Percentiles rank a stretch among this genome's conserved stretches.
Conservation (phyloP, 2,888 invertebrate species). For the Cantharis rustica region DNA sequence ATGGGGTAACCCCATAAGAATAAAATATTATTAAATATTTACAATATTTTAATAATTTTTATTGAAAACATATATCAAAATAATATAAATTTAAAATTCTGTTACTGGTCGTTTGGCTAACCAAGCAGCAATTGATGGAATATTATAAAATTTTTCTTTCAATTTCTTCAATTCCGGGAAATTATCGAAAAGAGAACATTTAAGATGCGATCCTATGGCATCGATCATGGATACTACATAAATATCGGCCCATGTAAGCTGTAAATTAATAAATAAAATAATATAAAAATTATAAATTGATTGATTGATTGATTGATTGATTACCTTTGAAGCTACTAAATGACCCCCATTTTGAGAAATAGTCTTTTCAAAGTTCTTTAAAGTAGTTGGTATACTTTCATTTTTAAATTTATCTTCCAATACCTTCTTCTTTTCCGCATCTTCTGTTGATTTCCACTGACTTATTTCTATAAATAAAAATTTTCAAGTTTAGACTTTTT, state of each 20-base stretch:
- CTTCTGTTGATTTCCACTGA: background rate
- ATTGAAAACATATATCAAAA: no score
- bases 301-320: no score
- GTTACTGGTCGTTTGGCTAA: conserved; percentile 62
- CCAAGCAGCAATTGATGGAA: conserved; percentile 68
- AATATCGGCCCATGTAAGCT: background rate
- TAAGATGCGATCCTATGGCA: conserved; percentile 47
- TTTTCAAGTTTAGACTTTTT: no score
- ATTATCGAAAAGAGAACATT: conserved; percentile 48
- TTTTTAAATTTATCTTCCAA: background rate
- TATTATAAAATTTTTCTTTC: conserved; percentile 58
- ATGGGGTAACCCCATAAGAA: no score
- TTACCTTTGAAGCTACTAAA: background rate
- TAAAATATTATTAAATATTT: no score
- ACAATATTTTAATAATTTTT: no score
- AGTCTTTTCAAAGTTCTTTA: background rate
- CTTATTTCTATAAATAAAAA: background rate
- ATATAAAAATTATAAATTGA: background rate
- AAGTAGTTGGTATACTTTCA: background rate
- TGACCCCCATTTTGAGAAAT: background rate
- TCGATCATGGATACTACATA: conserved; percentile 56
- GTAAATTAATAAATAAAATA: background rate
- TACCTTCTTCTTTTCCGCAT: background rate
- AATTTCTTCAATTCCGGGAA: conserved; percentile 62
- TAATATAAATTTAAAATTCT: conserved; percentile 27